Conservation (phyloP, 2,888 invertebrate genomes). For the Andrena minutula region DNA sequence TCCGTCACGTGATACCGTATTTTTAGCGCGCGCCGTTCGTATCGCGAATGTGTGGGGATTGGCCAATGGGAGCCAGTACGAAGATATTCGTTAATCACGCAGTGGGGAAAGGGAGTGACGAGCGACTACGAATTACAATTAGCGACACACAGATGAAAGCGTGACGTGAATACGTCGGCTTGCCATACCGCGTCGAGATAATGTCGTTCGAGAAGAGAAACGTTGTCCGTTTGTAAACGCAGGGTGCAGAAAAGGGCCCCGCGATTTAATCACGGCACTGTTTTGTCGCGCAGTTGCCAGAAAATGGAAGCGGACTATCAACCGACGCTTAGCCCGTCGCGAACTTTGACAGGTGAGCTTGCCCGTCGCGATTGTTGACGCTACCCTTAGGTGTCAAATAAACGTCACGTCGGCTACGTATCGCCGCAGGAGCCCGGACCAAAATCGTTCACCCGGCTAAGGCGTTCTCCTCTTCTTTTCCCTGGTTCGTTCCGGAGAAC, state of each 20-base stretch:
- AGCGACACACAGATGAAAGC: conserved; percentile 76
- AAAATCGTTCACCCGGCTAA: conserved; percentile 29
- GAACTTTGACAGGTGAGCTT: conserved; percentile 83
- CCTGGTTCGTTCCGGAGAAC: conserved; percentile 26
- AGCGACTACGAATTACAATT: conserved; percentile 60
- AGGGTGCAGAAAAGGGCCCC: conserved; percentile 19
- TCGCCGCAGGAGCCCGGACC: conserved; percentile 10
- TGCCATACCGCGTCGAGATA: conserved; percentile 61
- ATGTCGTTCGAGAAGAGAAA: conserved; percentile 65
- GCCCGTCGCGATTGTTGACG: conserved; percentile 63
- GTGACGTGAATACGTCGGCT: conserved; percentile 74
- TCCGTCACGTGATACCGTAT: conserved; percentile 39
- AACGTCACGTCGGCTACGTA: conserved; percentile 61
- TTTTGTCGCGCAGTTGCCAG: conserved; percentile 44
- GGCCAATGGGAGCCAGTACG: conserved; percentile 47
- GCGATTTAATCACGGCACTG: conserved; percentile 37
- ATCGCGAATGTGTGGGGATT: conserved; percentile 4
- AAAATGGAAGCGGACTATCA: conserved; percentile 84
- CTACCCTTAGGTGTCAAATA: conserved; percentile 62
- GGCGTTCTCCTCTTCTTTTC: conserved; percentile 14
- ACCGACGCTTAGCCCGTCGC: conserved; percentile 82
- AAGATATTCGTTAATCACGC: conserved; percentile 51
- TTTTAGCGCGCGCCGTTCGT: conserved; percentile 44
- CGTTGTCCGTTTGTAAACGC: conserved; percentile 53
- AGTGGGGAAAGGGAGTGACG: conserved; percentile 66